Base-by-base conservation (phyloP, 1,140 invertebrate genomes). In the Sarcophaga peregrina region DNA sequence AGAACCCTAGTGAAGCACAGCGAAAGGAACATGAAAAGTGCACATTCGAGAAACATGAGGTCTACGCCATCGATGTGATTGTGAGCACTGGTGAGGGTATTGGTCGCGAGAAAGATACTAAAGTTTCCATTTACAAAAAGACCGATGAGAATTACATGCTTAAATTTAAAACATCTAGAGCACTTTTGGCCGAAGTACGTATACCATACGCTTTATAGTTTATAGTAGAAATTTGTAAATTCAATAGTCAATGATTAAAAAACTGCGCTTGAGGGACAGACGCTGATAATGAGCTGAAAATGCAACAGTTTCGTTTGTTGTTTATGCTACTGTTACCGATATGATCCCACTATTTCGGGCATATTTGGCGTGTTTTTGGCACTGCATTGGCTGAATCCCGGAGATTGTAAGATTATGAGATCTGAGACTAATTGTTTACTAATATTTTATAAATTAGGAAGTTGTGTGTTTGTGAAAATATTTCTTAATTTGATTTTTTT, bases 41-140 rank as follows among this genome's bases (percentile, higher is more conserved):
- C 91, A 96, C 96, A 83, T 96, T 99, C 91, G 98, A 99, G 90
- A 95, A 96, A 82, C 95, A 99, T 91, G 98, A 99, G 93, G 98
- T 99, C 4, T 99, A 99, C 92, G 98, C 97, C 48, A 96, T 99
- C 93, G 99, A 99, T 93, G 96, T 99, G 13, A 93, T 99, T 62
- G 94, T 99, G 76, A 98, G 97, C 88, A 96, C 96, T 75, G 98
- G 98, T 52, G 97, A 98, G 90, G 98, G 96, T 85, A 91, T 94
- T 84, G 96, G 96, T 48, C 95, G 95, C 88, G 98, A 99, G 91
- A 94, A 95, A 90, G 97, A 99, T 86, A 96, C 97, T 15, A 94
- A 98, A 87, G 98, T 98, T 62, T 98, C 98, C 68, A 97, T 99
- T 87, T 99, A 97, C 91, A 99, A 99, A 92, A 99, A 99, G 93